phyloP scores from a whole-genome alignment of 37 sponge, comb jelly and placozoan genomes.

The Lycopodina hypogea region DNA sequence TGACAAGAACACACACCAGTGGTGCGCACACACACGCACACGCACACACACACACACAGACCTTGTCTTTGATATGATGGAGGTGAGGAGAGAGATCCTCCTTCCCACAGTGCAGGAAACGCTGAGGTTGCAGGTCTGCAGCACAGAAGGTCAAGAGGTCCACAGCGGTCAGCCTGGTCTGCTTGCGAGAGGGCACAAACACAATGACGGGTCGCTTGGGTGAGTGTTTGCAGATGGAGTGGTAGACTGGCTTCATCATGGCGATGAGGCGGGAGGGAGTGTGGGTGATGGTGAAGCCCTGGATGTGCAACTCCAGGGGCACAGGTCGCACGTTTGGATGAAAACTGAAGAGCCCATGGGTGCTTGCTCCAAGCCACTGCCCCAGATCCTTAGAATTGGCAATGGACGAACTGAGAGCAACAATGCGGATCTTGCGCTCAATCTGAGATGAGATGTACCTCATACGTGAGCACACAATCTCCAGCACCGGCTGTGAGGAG shows the following conservation, averaged over 20 bases:
- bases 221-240: conserved; percentile 85
- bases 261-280: conserved; percentile 94
- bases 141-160: conserved; percentile 92
- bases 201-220: conserved; percentile 88
- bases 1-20: no score
- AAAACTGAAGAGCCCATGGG: conserved; percentile 89
- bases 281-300: conserved; percentile 90
- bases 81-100: conserved; percentile 78
- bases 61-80: conserved; percentile 90
- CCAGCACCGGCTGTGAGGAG: conserved; percentile 74
- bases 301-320: conserved; percentile 96
- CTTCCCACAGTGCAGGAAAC: conserved; percentile 92
- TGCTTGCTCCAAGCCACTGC: conserved; percentile 92
- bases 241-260: conserved; percentile 96
- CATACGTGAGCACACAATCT: conserved; percentile 96
- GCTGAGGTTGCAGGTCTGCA: conserved; percentile 85
- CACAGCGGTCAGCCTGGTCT: conserved; percentile 93
- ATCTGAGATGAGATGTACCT: conserved; percentile 96
- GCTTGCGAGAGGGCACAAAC: conserved; percentile 96
- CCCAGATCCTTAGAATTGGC: conserved; percentile 98
- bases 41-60: conserved; percentile 17
- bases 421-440: conserved; percentile 86
- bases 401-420: conserved; percentile 90
- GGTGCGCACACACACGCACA: no score
- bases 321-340: conserved; percentile 95